These are phyloP conservation scores for Hoplias malabaricus DNA, from an alignment of 2,113 vertebrate species.

Conservation along the genomic window DNA sequence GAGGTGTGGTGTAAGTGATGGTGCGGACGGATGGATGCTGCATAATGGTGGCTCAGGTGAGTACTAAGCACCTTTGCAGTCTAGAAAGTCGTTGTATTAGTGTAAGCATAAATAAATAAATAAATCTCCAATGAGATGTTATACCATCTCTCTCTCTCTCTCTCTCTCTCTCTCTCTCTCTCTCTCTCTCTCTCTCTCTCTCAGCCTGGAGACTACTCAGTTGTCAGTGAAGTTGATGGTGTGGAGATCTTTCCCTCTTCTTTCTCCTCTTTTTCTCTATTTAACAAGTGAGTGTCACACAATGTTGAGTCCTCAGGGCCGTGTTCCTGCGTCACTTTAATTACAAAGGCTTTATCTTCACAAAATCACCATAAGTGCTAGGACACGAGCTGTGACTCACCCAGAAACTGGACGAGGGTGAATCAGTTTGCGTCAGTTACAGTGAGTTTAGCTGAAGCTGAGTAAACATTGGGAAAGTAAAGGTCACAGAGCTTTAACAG, in stretches of 20 bases:
- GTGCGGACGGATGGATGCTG: no score
- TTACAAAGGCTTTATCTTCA: conserved; percentile 36
- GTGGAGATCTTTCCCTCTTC: conserved; percentile 13
- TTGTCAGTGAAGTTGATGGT: conserved; percentile 7
- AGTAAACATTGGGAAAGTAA: background rate
- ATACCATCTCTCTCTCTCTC: no score
- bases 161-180: no score
- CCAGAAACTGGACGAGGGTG: conserved; percentile 13
- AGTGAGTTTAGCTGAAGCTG: background rate
- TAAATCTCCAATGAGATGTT: no score
- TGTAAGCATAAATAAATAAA: no score
- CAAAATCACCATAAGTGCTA: conserved; percentile 41
- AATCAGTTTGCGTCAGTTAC: conserved; percentile 35
- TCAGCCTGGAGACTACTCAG: background rate
- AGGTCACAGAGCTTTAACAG: background rate
- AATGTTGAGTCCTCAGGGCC: no score
- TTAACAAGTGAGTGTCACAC: conserved; percentile 32
- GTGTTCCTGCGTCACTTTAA: conserved; percentile 49
- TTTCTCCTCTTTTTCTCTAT: conserved; percentile 23
- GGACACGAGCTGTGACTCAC: conserved; percentile 39
- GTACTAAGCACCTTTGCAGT: no score
- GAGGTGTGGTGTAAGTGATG: no score
- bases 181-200: no score
- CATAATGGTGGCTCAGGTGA: no score
- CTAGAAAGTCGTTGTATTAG: no score